A percentile compares a stretch with the other conserved stretches of the same genome.
phyloP scores from a whole-genome alignment of 2,888 invertebrate genomes.

The Therioaphis trifolii region DNA sequence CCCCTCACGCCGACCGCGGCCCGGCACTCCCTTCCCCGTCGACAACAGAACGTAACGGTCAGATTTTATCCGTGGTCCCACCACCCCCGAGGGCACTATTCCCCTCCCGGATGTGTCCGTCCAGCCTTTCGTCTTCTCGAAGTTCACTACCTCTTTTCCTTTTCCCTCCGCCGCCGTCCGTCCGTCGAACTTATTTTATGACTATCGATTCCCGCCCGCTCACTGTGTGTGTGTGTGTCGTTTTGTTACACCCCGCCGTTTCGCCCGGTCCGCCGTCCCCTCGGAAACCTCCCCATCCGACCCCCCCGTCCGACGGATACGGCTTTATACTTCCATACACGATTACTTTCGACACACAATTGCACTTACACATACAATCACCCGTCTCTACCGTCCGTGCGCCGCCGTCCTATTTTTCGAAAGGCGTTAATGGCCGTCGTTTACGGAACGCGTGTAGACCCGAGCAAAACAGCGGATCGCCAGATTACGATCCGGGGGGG shows the following conservation, averaged over 20 bases:
- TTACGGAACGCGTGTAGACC: slow-evolving; percentile 37
- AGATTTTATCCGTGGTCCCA: slow-evolving; percentile 45
- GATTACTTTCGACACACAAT: slow-evolving; percentile 62
- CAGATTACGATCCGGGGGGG: slow-evolving; percentile 35
- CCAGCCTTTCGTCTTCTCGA: neutral
- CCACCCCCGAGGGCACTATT: slow-evolving; percentile 19
- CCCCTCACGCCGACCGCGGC: too few species aligned
- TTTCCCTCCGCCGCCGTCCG: neutral
- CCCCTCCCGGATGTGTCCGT: neutral
- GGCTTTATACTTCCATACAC: slow-evolving; percentile 37
- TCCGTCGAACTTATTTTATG: slow-evolving; percentile 60
- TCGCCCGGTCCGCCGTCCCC: neutral
- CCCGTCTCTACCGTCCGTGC: neutral
- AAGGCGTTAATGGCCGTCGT: slow-evolving; percentile 52
- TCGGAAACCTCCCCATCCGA: neutral
- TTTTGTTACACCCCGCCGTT: neutral
- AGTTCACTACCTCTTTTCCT: slow-evolving; percentile 20
- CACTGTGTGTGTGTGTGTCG: slow-evolving; percentile 32
- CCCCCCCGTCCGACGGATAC: slow-evolving; percentile 8
- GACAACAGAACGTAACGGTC: slow-evolving; percentile 59
- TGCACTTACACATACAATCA: slow-evolving; percentile 55
- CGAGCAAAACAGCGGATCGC: slow-evolving; percentile 15
- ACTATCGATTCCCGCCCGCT: slow-evolving; percentile 58
- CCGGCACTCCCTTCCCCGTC: neutral
- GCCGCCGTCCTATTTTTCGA: slow-evolving; percentile 23